Base-by-base conservation (phyloP, 2,113 vertebrate species). In the Oncorhynchus clarkii region DNA sequence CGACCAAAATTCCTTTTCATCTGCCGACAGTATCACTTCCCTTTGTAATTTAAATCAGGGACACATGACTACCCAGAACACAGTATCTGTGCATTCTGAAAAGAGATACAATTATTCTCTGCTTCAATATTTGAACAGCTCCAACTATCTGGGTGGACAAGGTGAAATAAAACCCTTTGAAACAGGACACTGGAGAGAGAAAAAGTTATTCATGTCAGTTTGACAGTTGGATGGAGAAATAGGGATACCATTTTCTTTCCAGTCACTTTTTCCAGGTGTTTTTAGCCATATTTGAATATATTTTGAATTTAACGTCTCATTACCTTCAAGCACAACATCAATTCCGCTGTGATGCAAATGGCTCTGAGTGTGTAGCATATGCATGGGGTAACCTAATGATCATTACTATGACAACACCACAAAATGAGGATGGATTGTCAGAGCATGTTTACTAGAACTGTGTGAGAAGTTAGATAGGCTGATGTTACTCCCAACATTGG, bases 241-340 rank as follows among this genome's bases (percentile, higher is more conserved):
- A 26, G 22, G 7, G 18, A 64, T 64, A 9, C 8, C 2, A 39
- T 39, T 9, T 39, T 39, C 8, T 39, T 9, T 9, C 39, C 39
- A 6, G 4, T 71, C 6, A 1, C 24, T 49, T 54, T 22, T 3
- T 45, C 14, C 14, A 2, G 26, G 34, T 39, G 5, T 74, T 16
- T 66, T 26, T 45, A 12, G 9, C 39, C 11, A 11, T 2, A 9
- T 11, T 45, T 12, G 39, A 45, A 45, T 45, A 11, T 49, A 24
- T 79, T 76, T 67, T 72, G 2, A 12, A 70, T 62, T 57, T 66
- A 66, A 71, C 73, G 72, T 26, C 78, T 79, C 79, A 85, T 81
- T 75, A 81, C 3, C 39, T 22, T 4, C 29, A 73, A 27, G 79
- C 76, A 80, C 72, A 80, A 75, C 73, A 64, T 51, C 64, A 75